Percentiles rank a stretch among this genome's conserved stretches.
phyloP scores from a whole-genome alignment of 2,113 vertebrate genomes.

The Triplophysa siluroides region DNA sequence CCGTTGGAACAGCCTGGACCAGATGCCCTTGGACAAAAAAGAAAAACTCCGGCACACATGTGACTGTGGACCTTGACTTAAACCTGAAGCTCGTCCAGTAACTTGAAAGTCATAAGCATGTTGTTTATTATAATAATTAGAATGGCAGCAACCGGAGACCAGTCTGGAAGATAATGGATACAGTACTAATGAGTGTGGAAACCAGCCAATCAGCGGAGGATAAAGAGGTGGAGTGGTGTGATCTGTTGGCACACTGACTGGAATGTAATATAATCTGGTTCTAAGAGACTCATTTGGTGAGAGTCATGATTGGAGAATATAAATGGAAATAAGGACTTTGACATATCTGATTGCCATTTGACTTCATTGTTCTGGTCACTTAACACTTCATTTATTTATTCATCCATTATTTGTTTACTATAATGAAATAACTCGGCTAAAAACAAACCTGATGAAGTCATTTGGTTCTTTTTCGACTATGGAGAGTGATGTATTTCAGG shows the following conservation, averaged over 20 bases:
- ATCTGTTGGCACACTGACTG: conserved; percentile 59
- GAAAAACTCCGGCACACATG: conserved; percentile 72
- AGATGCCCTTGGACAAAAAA: conserved; percentile 81
- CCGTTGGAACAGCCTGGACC: conserved; percentile 83
- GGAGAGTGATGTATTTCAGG: too few relatives aligned
- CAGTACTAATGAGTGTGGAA: conserved; percentile 77
- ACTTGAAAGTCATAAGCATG: conserved; percentile 75
- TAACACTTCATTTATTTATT: too few relatives aligned
- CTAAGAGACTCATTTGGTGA: conserved; percentile 40
- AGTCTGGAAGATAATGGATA: conserved; percentile 74
- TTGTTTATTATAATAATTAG: conserved; percentile 77
- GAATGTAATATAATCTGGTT: conserved; percentile 11
- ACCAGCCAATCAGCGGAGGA: conserved; percentile 72
- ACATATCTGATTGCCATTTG: too few relatives aligned
- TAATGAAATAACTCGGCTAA: too few relatives aligned
- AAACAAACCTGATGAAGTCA: too few relatives aligned
- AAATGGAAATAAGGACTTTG: too few relatives aligned
- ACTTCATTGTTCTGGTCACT: too few relatives aligned
- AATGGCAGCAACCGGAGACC: conserved; percentile 75
- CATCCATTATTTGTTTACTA: too few relatives aligned
- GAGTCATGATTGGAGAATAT: conserved; percentile 65
- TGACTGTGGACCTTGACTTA: conserved; percentile 75
- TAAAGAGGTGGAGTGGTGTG: conserved; percentile 58
- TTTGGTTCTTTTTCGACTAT: too few relatives aligned
- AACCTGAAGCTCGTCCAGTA: conserved; percentile 75